Conservation (phyloP, 1,140 invertebrate species). For the Scylla paramamosain region DNA sequence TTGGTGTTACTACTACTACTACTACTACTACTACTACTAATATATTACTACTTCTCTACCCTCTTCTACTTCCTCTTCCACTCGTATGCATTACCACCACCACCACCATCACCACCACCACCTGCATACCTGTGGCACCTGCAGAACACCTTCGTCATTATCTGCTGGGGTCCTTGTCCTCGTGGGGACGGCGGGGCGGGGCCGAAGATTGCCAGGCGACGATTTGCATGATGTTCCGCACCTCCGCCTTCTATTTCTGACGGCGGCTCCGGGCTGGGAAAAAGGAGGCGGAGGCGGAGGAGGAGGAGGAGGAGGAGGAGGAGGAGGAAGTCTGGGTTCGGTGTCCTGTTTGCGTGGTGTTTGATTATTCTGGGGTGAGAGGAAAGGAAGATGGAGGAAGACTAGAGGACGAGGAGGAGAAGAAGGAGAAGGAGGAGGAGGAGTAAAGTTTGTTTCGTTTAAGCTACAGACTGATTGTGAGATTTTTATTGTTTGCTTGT, state of each 20-base stretch:
- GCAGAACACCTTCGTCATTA: background rate
- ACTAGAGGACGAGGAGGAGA: background rate
- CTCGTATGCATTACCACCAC: background rate
- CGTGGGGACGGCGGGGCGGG: background rate
- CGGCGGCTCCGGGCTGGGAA: background rate
- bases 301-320: background rate
- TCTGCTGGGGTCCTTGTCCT: background rate
- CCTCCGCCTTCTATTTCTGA: background rate
- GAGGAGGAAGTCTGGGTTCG: background rate
- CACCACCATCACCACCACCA: background rate
- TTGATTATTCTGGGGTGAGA: background rate
- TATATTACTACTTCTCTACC: background rate
- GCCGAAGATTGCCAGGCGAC: background rate
- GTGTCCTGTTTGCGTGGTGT: background rate
- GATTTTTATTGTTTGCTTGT: background rate
- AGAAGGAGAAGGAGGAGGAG: background rate
- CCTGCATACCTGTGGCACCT: background rate
- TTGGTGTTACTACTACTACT: too few species aligned
- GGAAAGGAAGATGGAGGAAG: background rate
- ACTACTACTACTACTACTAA: too few species aligned
- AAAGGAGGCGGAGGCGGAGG: background rate
- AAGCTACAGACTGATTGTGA: background rate
- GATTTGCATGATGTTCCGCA: constrained; percentile 9
- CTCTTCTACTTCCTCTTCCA: too few species aligned
- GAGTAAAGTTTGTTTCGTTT: background rate